Base-by-base conservation (phyloP, 1,140 invertebrate genomes). In the Drosophila subpulchrella region DNA sequence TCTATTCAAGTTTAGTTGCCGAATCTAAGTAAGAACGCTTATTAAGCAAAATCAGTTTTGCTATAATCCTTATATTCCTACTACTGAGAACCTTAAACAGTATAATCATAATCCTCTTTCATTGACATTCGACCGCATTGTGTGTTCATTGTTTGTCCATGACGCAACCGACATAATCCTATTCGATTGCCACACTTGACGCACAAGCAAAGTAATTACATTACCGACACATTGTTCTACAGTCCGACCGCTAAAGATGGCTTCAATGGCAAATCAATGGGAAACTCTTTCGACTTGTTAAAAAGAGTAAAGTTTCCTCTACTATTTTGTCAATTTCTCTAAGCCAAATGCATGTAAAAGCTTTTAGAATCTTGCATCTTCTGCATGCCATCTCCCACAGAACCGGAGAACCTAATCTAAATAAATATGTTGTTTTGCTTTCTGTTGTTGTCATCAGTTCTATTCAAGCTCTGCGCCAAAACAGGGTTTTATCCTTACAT, bases 201-300 rank as follows among this genome's bases (percentile, higher is more conserved):
- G 47, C 44, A 55, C 24, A 41, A 48, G 54, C 59, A 50, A 79
- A 58, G 71, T 53, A 50, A 60, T 78, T 79, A 73, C 15, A 54
- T 57, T 27, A 53, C 11, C 10, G 8, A 32, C 36, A 44, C 27
- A 41, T 61, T 48, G 42, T 24, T 20, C 12, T 17, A 12, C 42
- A 17, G 34, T n/a, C 6, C 20, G 15, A 24, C 32, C 27, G 63
- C 65, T 70, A 53, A 60, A 54, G 15, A 53, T 30, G 34, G 20
- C 10, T 42, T 24, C 15, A 42, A 34, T 3, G 1, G 17, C 5
- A 36, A 17, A 36, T 15, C 10, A 12, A 30, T 11, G 17, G 10
- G 30, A 12, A 15, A 24, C 34, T 8, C 13, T 15, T 0, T 10
- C 7, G 32, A 32, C 2, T 5, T 12, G 13, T n/a, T 8, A 27